Evolutionary conservation across 2,113 vertebrate genomes (phyloP).

Genomic region (Poeciliopsis turrubarensis): DNA sequence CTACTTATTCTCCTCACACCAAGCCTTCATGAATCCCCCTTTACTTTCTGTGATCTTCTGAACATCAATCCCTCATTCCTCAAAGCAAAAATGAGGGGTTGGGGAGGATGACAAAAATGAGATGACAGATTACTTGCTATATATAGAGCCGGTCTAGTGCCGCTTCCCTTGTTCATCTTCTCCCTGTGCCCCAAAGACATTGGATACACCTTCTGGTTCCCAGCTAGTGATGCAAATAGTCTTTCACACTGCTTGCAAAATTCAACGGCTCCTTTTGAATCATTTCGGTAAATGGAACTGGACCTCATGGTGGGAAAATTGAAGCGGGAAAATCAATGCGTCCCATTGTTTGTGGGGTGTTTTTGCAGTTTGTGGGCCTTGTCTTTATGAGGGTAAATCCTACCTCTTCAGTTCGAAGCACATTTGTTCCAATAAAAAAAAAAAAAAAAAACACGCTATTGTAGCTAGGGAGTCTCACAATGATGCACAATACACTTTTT

Average conservation of each 20-base stretch:
- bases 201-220: conserved; percentile 67
- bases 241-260: conserved; percentile 24
- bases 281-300: conserved; percentile 18
- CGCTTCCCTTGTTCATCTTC: conserved; percentile 67
- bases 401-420: background rate
- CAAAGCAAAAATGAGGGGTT: conserved; percentile 64
- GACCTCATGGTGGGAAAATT: background rate
- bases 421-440: background rate
- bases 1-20: conserved; percentile 44
- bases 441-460: background rate
- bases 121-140: conserved; percentile 77
- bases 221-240: conserved; percentile 59
- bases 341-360: background rate
- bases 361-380: background rate
- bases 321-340: background rate
- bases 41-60: conserved; percentile 66
- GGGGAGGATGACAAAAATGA: conserved; percentile 61
- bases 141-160: conserved; percentile 64
- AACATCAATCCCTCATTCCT: conserved; percentile 73
- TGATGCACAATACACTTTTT: background rate
- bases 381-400: background rate
- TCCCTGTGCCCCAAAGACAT: conserved; percentile 52
- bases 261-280: conserved; percentile 15
- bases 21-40: conserved; percentile 56
- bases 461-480: background rate